Conservation (phyloP, 2,113 vertebrate species). For the Rattus norvegicus region DNA sequence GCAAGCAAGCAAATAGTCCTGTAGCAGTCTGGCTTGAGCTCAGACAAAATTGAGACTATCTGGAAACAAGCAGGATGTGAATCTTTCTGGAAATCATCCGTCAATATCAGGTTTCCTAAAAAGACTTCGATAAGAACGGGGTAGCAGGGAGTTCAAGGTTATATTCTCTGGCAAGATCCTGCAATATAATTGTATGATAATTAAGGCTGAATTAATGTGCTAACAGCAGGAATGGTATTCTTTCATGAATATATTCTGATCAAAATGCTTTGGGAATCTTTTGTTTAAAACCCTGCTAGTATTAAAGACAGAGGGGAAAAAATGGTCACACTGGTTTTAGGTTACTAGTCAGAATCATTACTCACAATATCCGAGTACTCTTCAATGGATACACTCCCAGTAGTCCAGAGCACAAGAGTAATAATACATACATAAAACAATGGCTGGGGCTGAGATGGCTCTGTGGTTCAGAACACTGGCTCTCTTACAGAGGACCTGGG, state of each 20-base stretch:
- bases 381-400: background rate
- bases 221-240: background rate
- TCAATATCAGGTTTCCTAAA: background rate
- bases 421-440: background rate
- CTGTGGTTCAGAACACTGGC: background rate
- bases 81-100: conserved; percentile 40
- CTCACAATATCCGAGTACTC: background rate
- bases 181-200: background rate
- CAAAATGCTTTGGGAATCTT: background rate
- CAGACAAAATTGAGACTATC: background rate
- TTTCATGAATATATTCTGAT: background rate
- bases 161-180: conserved; percentile 11
- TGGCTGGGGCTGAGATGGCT: background rate
- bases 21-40: background rate
- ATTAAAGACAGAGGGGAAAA: background rate
- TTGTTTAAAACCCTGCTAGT: background rate
- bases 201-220: background rate
- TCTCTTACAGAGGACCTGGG: background rate
- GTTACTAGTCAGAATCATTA: background rate
- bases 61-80: background rate
- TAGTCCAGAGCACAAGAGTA: background rate
- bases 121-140: background rate
- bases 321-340: background rate
- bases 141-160: conserved; percentile 7
- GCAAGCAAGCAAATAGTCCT: background rate